phyloP scores from a whole-genome alignment of 2,797 vertebrate species.

The Hoplostethus mediterraneus region DNA sequence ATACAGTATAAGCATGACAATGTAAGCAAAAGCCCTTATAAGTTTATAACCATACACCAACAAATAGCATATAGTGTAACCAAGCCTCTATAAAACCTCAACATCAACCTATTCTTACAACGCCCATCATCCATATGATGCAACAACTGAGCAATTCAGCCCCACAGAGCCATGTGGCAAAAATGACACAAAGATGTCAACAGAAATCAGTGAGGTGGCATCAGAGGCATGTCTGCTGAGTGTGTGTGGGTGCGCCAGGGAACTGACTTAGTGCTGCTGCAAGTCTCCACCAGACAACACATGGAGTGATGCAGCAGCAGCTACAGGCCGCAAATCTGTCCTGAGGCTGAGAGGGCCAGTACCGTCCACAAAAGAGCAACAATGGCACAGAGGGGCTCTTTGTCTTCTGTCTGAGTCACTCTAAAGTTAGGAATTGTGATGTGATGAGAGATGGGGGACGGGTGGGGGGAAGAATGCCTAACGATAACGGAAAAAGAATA shows the following conservation, averaged over 20 bases:
- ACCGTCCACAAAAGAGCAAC: constrained; percentile 26
- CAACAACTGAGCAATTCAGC: constrained; percentile 39
- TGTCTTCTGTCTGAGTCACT: constrained; percentile 11
- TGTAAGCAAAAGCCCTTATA: constrained; percentile 14
- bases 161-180: constrained; percentile 30
- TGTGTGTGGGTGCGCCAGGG: constrained; percentile 13
- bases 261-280: constrained; percentile 37
- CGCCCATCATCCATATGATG: constrained; percentile 34
- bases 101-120: constrained; percentile 1
- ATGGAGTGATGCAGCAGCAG: constrained; percentile 45
- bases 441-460: constrained; percentile 22
- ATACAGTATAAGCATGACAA: constrained; percentile 30
- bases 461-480: constrained; percentile 27
- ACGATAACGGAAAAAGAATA: constrained; percentile 27
- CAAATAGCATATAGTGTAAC: constrained; percentile 19
- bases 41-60: constrained; percentile 1
- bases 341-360: constrained; percentile 49
- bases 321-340: constrained; percentile 37
- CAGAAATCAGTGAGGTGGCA: constrained; percentile 46
- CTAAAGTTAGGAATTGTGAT: constrained; percentile 24
- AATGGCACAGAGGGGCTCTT: constrained; percentile 26
- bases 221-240: constrained; percentile 33
- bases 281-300: constrained; percentile 40
- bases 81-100: background rate
- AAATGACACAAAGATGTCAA: constrained; percentile 38